Conservation (phyloP, 1,140 invertebrate species). For the Nebria ingens region DNA sequence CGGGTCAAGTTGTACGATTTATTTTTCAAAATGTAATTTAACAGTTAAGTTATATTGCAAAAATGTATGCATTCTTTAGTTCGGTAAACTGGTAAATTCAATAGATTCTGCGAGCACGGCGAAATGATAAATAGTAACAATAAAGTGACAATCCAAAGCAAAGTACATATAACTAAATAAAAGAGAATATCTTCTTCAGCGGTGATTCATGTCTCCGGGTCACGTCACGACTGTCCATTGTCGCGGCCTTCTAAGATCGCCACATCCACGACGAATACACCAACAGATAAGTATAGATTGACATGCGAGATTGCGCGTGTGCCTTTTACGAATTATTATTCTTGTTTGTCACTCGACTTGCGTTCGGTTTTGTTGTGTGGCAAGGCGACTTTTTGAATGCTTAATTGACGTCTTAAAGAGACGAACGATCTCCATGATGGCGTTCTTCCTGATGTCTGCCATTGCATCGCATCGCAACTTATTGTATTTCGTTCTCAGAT, state of each 20-base stretch:
- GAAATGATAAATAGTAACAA: constrained; percentile 6
- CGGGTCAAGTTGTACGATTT: too few relatives aligned
- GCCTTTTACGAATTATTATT: constrained; percentile 9
- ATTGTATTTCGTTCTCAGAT: too few relatives aligned
- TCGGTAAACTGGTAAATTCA: too few relatives aligned
- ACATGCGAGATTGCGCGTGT: background rate
- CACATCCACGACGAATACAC: too few relatives aligned
- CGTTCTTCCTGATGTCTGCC: background rate
- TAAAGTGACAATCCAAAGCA: constrained; percentile 1
- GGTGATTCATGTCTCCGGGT: background rate
- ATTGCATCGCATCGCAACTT: too few relatives aligned
- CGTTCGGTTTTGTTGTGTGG: constrained; percentile 6
- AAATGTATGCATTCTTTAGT: too few relatives aligned
- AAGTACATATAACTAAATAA: too few relatives aligned
- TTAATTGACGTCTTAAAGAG: constrained; percentile 9
- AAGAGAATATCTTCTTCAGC: background rate
- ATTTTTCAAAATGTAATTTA: too few relatives aligned
- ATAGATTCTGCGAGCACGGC: too few relatives aligned
- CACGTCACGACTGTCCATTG: constrained; percentile 5
- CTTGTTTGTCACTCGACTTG: constrained; percentile 3
- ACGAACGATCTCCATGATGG: background rate
- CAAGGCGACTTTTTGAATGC: background rate
- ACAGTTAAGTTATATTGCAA: too few relatives aligned
- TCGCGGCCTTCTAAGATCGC: background rate
- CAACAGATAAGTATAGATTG: too few relatives aligned